Base-by-base conservation (phyloP, 2,797 vertebrate genomes). In the Myripristis murdjan region DNA sequence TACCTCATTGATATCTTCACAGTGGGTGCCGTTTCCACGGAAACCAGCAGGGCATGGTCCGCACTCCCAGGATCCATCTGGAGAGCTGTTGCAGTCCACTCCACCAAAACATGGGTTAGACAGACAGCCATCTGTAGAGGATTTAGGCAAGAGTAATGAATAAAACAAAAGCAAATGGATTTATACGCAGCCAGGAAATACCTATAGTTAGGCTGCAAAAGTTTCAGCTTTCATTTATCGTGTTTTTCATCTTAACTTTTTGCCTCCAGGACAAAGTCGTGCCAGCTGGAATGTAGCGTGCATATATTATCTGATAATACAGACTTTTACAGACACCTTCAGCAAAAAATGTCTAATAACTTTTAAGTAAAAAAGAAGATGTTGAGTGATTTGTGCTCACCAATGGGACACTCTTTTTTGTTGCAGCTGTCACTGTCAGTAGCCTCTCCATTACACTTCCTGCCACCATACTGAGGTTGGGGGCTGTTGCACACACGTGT, bases 1-100 rank as follows among this genome's bases (percentile, higher is more conserved):
- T 93, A 98, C 98, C 96, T 99, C 98, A 81, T 99, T 97, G 83
- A 99, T 92, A 86, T 99, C 98, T 78, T 98, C 96, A 79, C 98
- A 99, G 71, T 95, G 54, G 0, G 95, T 97, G 44, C 98, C 98
- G 37, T 98, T 98, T 79, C 98, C 98, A 82, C 97, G 95, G 84
- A 96, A 97, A 71, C 98, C 98, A 63, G 76, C 85, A 1, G 98
- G 98, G 70, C 98, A 99, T 0, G 97, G 94, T 5, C 98, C 97
- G 2, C 98, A 99, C 15, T 97, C 96, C 98, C 98, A 99, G 35
- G 98, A 99, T 5, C 98, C 98, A 43, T 99, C 98, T 0, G 97
- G 92, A 49, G 96, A 95, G 74, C 98, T 98, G 92, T 86, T 98
- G 89, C 98, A 99, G 35, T 95, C 93, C 61, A 97, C 96, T 60